phyloP scores from a whole-genome alignment of 1,140 invertebrate genomes.

The Temnothorax nylanderi region DNA sequence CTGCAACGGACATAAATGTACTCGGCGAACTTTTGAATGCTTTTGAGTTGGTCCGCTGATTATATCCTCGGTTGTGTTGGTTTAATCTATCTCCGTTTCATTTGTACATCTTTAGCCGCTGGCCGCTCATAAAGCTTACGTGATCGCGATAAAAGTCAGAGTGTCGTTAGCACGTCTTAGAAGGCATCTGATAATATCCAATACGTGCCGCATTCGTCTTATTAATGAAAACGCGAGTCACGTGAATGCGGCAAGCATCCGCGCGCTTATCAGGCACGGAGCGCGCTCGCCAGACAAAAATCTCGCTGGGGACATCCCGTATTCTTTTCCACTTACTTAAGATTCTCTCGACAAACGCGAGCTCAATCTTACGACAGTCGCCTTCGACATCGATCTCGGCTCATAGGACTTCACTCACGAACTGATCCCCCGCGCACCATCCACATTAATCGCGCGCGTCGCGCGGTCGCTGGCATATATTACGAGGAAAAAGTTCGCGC shows the following conservation, averaged over 20 bases:
- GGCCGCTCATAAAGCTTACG: not conserved
- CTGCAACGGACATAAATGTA: conserved; percentile 1
- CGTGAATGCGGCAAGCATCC: not conserved
- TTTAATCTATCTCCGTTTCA: conserved; percentile 38
- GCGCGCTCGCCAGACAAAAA: not conserved
- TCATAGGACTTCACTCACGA: not conserved
- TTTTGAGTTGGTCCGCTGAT: conserved; percentile 27
- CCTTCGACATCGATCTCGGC: not conserved
- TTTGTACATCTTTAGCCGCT: conserved; percentile 16
- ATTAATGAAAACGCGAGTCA: conserved; percentile 33
- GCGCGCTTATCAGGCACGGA: not conserved
- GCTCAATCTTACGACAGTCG: conserved; percentile 21
- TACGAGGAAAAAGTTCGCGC: conserved; percentile 26
- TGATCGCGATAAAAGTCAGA: conserved; percentile 36
- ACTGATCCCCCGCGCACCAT: not conserved
- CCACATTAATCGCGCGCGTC: conserved; percentile 12
- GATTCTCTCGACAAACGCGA: not conserved
- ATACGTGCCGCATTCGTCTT: conserved; percentile 27
- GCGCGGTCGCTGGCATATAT: not conserved
- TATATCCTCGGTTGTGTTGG: not conserved
- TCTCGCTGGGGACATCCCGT: conserved; percentile 21
- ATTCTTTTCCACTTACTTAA: conserved; percentile 29
- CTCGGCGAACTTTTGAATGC: conserved; percentile 1
- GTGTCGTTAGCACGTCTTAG: not conserved
- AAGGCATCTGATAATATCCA: conserved; percentile 28